Conservation (phyloP, 2,113 vertebrate genomes). For the Talpa occidentalis region DNA sequence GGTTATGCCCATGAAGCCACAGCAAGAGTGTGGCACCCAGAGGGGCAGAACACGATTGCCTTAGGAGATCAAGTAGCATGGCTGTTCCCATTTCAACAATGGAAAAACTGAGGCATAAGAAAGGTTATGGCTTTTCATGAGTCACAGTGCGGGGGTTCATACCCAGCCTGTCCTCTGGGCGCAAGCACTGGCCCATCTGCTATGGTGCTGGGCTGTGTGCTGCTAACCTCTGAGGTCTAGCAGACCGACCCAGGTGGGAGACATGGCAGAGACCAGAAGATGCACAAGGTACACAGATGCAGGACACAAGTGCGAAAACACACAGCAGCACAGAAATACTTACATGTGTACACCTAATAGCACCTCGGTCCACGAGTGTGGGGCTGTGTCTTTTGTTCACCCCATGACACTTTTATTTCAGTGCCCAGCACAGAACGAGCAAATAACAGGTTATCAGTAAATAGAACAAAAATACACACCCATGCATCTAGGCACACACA, state of each 20-base stretch:
- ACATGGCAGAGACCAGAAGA: background rate
- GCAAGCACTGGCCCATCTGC: background rate
- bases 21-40: background rate
- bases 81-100: background rate
- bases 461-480: background rate
- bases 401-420: background rate
- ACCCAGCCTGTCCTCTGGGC: background rate
- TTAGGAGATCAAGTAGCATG: background rate
- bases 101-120: background rate
- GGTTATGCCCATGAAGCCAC: background rate
- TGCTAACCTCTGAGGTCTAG: background rate
- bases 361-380: background rate
- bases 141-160: background rate
- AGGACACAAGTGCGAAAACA: background rate
- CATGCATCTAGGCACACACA: background rate
- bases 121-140: background rate
- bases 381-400: background rate
- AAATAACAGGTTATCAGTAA: background rate
- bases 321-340: background rate
- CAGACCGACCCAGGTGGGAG: background rate
- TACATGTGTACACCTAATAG: rapidly evolving
- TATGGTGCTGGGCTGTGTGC: background rate
- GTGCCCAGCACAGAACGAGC: no score
- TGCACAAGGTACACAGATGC: background rate
- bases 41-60: background rate